Evolutionary conservation across 2,797 vertebrate genomes (phyloP).

Genomic region (Adelosebastes latens): DNA sequence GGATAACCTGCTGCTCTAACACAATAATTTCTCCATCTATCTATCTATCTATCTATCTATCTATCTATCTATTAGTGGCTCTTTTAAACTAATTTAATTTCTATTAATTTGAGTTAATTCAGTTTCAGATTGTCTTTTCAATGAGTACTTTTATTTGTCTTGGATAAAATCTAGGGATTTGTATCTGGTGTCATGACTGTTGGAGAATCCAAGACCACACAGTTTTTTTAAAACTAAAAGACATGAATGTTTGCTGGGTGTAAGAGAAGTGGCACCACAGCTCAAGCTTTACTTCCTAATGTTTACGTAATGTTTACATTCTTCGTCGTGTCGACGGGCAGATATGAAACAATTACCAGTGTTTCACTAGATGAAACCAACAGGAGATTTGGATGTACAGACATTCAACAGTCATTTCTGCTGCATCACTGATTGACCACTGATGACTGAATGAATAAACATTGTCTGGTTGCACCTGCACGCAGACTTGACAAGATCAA

Average conservation of each 20-base stretch:
- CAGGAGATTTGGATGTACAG: not conserved
- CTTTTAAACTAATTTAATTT: not conserved
- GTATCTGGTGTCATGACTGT: accelerated
- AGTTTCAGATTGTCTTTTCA: not conserved
- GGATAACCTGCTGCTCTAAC: too few species aligned
- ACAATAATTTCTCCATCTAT: too few species aligned
- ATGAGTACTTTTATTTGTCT: not conserved
- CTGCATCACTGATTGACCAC: not conserved
- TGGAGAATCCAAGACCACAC: not conserved
- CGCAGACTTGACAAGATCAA: not conserved
- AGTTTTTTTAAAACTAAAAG: not conserved
- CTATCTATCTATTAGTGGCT: not conserved
- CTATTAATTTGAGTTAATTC: not conserved
- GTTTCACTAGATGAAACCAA: not conserved
- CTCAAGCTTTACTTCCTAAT: slow-evolving; percentile 28
- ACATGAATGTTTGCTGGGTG: not conserved
- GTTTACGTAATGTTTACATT: not conserved
- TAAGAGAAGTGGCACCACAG: not conserved
- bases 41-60: too few species aligned
- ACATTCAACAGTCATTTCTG: not conserved
- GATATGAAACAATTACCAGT: not conserved
- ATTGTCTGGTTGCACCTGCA: too few species aligned
- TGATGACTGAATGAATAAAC: not conserved
- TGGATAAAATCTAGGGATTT: not conserved
- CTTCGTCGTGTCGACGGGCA: not conserved